Evolutionary conservation across 2,888 invertebrate genomes (phyloP).

Genomic region (Synergus itoensis): DNA sequence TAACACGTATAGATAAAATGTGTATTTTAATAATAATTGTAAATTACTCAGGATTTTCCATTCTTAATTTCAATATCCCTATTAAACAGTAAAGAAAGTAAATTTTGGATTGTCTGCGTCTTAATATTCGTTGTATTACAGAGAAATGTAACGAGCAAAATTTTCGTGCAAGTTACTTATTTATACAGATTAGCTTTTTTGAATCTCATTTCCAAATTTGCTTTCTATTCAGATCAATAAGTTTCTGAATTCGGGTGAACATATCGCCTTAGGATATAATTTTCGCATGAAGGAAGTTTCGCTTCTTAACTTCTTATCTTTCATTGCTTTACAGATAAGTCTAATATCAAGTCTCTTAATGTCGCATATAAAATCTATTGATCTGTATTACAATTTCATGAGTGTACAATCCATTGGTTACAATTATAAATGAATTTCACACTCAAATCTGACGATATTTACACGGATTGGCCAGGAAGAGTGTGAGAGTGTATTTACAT

Average conservation of each 20-base stretch:
- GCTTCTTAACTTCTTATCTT: neutral
- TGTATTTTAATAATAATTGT: too few relatives aligned
- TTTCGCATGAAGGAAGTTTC: neutral
- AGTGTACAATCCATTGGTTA: conserved; percentile 46
- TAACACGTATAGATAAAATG: too few relatives aligned
- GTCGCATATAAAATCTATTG: conserved; percentile 70
- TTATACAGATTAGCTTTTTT: conserved; percentile 2
- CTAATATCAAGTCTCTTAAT: conserved; percentile 46
- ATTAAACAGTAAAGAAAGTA: neutral
- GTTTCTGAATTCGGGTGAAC: neutral
- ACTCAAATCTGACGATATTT: conserved; percentile 54
- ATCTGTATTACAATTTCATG: conserved; percentile 49
- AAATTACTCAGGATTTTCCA: neutral
- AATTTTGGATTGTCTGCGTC: conserved; percentile 38
- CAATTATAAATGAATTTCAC: conserved; percentile 11
- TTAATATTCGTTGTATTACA: conserved; percentile 41
- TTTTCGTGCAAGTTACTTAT: conserved; percentile 6
- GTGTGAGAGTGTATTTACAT: conserved; percentile 67
- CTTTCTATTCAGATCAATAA: neutral
- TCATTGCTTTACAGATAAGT: conserved; percentile 10
- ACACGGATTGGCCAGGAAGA: conserved; percentile 56
- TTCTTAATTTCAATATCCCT: neutral
- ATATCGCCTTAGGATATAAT: neutral
- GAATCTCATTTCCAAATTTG: neutral
- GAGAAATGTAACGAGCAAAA: conserved; percentile 13